phyloP scores from a whole-genome alignment of 2,113 vertebrate species.

The Amphiprion percula region DNA sequence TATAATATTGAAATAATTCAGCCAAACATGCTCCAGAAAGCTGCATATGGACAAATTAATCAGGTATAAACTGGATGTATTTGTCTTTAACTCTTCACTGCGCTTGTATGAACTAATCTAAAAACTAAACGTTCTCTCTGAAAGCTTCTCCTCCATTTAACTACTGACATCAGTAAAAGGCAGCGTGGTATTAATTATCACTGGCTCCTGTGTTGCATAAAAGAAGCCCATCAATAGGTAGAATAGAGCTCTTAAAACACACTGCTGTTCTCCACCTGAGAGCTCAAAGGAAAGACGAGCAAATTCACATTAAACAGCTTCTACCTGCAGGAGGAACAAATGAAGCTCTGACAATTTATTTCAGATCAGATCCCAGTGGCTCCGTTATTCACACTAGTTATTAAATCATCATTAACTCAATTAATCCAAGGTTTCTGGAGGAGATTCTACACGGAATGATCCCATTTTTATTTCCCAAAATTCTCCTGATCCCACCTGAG shows the following conservation, averaged over 20 bases:
- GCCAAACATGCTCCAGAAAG: no score
- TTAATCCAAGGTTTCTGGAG: no score
- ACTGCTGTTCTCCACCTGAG: background rate
- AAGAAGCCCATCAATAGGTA: slow-evolving; percentile 38
- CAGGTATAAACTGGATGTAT: no score
- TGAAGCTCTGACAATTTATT: background rate
- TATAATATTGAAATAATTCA: no score
- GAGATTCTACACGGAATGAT: no score
- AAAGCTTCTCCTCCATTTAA: background rate
- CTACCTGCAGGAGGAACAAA: background rate
- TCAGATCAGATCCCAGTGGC: background rate
- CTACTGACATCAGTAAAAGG: slow-evolving; percentile 32
- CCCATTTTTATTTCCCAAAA: no score
- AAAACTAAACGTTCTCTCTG: no score
- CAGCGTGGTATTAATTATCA: slow-evolving; percentile 1
- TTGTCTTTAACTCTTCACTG: background rate
- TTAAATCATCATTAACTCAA: no score
- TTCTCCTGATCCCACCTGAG: no score
- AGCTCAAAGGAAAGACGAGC: slow-evolving; percentile 22
- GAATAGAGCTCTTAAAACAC: slow-evolving; percentile 18
- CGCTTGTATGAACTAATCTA: background rate
- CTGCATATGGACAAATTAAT: no score
- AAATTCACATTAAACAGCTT: slow-evolving; percentile 7
- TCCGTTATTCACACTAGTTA: no score
- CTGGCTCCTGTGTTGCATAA: slow-evolving; percentile 25